Conservation (phyloP, 2,797 vertebrate species). For the Hylomyscus alleni region DNA sequence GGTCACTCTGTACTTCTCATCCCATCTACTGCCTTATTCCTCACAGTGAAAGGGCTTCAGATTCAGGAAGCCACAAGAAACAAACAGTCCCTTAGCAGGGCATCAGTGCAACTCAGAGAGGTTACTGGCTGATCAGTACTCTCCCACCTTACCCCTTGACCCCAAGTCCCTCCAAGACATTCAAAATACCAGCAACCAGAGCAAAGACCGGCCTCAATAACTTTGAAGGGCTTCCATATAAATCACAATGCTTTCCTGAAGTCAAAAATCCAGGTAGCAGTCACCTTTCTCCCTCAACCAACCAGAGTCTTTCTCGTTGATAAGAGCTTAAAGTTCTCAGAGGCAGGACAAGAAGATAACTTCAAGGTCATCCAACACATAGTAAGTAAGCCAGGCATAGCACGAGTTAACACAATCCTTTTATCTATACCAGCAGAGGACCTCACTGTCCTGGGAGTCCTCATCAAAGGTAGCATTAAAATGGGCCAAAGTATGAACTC, state of each 20-base stretch:
- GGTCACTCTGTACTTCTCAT: background rate
- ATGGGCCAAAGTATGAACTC: background rate
- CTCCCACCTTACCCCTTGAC: background rate
- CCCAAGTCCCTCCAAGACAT: background rate
- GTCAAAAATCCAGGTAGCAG: background rate
- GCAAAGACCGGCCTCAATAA: slow-evolving; percentile 6
- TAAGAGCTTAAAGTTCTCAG: background rate
- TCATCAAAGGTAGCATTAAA: background rate
- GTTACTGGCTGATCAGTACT: background rate
- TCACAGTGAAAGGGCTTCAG: background rate
- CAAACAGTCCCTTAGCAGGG: background rate
- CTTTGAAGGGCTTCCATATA: background rate
- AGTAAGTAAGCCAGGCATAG: background rate
- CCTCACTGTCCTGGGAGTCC: background rate
- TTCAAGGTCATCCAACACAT: background rate
- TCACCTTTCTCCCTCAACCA: background rate
- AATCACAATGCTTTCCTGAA: background rate
- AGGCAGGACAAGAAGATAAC: background rate
- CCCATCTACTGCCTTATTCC: background rate
- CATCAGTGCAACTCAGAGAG: background rate
- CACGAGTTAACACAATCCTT: background rate
- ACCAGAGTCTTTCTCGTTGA: background rate
- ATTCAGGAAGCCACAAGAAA: background rate
- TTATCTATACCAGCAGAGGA: background rate
- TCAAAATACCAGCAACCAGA: slow-evolving; percentile 26